Evolutionary conservation across 2,888 invertebrate genomes (phyloP).

Genomic region (Gonocerus acuteangulatus): DNA sequence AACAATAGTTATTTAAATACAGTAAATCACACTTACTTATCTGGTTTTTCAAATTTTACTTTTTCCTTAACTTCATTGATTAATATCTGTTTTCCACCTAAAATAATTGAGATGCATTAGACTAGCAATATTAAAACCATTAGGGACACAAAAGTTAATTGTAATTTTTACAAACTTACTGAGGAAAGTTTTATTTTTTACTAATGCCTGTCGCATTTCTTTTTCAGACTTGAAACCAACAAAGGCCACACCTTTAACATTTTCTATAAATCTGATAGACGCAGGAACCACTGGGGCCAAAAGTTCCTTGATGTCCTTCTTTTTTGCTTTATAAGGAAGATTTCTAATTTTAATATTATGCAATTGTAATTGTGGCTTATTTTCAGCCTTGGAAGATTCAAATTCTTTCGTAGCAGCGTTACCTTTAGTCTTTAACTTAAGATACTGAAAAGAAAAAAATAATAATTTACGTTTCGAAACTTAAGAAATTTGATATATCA

Average conservation of each 20-base stretch:
- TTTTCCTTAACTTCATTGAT: constrained; percentile 50
- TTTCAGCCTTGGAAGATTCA: constrained; percentile 17
- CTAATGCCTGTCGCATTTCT: constrained; percentile 68
- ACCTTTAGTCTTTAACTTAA: constrained; percentile 40
- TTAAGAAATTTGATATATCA: too few relatives aligned
- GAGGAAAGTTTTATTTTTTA: constrained; percentile 78
- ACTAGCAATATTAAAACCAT: too few relatives aligned
- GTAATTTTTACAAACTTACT: too few relatives aligned
- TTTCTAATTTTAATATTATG: constrained; percentile 67
- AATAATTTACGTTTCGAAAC: not conserved
- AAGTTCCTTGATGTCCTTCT: constrained; percentile 76
- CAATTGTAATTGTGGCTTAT: constrained; percentile 43
- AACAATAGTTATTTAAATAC: too few relatives aligned
- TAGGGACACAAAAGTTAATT: too few relatives aligned
- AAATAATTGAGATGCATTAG: too few relatives aligned
- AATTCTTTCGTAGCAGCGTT: constrained; percentile 24
- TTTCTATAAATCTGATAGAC: constrained; percentile 59
- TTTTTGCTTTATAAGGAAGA: constrained; percentile 68
- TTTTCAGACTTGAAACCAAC: constrained; percentile 81
- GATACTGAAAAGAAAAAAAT: constrained; percentile 50
- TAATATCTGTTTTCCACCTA: constrained; percentile 55
- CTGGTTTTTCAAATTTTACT: constrained; percentile 42
- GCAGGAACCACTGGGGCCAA: constrained; percentile 70
- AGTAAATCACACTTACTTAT: constrained; percentile 26
- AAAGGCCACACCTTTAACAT: constrained; percentile 76